A percentile compares a stretch with the other conserved stretches of the same genome.
Evolutionary conservation across 2,797 vertebrate genomes (phyloP).

Genomic region (Pyrrhura leucotis): DNA sequence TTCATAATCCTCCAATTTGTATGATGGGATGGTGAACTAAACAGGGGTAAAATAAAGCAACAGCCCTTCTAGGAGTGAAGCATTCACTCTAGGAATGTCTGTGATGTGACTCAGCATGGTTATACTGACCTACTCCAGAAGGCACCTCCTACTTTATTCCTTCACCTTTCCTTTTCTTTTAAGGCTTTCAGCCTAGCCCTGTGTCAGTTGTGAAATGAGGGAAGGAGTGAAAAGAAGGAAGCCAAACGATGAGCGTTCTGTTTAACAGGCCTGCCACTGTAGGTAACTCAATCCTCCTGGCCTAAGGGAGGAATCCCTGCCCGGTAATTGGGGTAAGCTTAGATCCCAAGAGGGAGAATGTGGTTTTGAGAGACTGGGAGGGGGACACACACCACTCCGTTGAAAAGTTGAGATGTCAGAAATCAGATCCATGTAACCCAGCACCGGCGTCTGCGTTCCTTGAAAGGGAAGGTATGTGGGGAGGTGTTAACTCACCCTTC

Average conservation of each 20-base stretch:
- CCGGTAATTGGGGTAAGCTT: background rate
- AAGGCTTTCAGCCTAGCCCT: background rate
- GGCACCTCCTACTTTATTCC: background rate
- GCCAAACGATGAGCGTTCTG: background rate
- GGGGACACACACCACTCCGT: fast-evolving
- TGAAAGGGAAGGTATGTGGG: slow-evolving; percentile 33
- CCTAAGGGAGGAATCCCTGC: background rate
- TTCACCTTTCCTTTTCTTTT: background rate
- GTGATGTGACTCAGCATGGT: background rate
- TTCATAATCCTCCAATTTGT: background rate
- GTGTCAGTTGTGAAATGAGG: background rate
- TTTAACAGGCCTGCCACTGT: background rate
- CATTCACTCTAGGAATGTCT: background rate
- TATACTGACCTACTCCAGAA: background rate
- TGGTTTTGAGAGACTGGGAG: background rate
- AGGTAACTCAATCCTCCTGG: background rate
- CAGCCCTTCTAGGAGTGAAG: background rate
- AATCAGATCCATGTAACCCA: background rate
- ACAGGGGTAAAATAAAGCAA: background rate
- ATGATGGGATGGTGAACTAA: too few relatives aligned
- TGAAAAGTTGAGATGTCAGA: background rate
- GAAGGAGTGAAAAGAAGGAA: background rate
- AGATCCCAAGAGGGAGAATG: background rate
- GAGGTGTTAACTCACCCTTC: background rate
- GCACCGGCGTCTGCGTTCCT: background rate